Base-by-base conservation (phyloP, 2,888 invertebrate genomes). In the Rhagophthalmus giganteus region DNA sequence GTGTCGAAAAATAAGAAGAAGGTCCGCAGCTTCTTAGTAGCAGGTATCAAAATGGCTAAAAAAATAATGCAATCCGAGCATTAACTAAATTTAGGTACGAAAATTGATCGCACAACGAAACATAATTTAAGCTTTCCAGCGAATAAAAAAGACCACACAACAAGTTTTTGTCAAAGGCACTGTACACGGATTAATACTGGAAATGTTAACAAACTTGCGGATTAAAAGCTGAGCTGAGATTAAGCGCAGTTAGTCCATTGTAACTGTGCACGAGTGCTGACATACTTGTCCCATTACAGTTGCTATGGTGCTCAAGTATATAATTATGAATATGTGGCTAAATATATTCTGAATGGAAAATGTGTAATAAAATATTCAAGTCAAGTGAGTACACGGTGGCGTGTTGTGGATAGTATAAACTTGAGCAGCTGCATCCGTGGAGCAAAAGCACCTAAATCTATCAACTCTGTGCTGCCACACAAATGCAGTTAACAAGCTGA, bases 191-290 rank as follows among this genome's bases (percentile, higher is more conserved):
- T 73, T 73, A 73, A 72, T 69, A 68, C 64, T 71, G 69, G 65
- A 64, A 62, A 64, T 68, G 69, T 71, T 72, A 71, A 71, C 64
- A 68, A 72, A 72, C 71, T 70, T 73, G 73, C 73, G 62, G 70
- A 72, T 74, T 74, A 74, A 74, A 75, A 75, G 75, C 75, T 75
- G 75, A 75, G 74, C 75, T 74, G 65, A 69, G 69, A 75, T 74
- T 75, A 74, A 70, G 74, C 74, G 70, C 73, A 70, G 74, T 75
- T 75, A 74, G 74, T 74, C 71, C 73, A 73, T 72, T 73, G 73
- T 74, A 70, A 49, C 65, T 73, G 70, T 74, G 74, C 74, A 73
- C 74, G 74, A 74, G 74, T 75, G 74, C 73, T 70, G 73, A 71
- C 69, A 70, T 71, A 71, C 68, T 71, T 69, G 67, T 67, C 65